Base-by-base conservation (phyloP, 2,113 vertebrate genomes). In the Siphamia tubifer region DNA sequence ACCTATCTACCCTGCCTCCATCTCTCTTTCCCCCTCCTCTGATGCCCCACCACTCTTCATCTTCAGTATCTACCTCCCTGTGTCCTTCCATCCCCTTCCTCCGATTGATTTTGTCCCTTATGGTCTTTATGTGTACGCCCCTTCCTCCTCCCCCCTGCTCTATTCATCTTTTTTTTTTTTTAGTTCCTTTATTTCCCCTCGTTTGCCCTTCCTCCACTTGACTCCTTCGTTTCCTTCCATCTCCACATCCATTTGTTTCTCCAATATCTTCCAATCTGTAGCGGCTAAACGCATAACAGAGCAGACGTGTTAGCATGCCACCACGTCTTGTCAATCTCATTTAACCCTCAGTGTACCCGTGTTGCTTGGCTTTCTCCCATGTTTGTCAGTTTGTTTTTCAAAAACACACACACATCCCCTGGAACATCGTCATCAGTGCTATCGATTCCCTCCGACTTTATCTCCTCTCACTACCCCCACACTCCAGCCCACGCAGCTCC, bases 91-190 rank as follows among this genome's bases (percentile, higher is more conserved):
- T 70, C 38, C 36, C 36, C 32, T 32, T 27, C 71, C 42, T n/a
- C 63, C 21, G 40, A 81, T 90, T 44, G 45, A 85, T 87, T 79
- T 42, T 60, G 38, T 70, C 42, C 42, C 58, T 65, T 62, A 51
- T 80, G 6, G 71, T 79, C 72, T 71, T 54, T 28, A 11, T 57
- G 47, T 30, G 13, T 30, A 4, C 15, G 67, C n/a, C 43, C 31
- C 54, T 11, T 20, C 23, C 44, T 24, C 32, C 32, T 21, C n/a
- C 17, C 9, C 16, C 20, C 23, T 9, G 35, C 36, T 38, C 30
- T 68, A 25, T 68, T 51, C n/a, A 55, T 57, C 49, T 57, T 57
- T 54, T 71, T 32, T 34, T 34, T 8, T 54, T 68, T 32, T 34
- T 8, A 49, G 16, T 38, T 58, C 24, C 28, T 55, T 35, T 39